Percentiles rank a stretch among this genome's conserved stretches.
phyloP scores from a whole-genome alignment of 2,797 vertebrate species.

The Euphonia xanthogaster region DNA sequence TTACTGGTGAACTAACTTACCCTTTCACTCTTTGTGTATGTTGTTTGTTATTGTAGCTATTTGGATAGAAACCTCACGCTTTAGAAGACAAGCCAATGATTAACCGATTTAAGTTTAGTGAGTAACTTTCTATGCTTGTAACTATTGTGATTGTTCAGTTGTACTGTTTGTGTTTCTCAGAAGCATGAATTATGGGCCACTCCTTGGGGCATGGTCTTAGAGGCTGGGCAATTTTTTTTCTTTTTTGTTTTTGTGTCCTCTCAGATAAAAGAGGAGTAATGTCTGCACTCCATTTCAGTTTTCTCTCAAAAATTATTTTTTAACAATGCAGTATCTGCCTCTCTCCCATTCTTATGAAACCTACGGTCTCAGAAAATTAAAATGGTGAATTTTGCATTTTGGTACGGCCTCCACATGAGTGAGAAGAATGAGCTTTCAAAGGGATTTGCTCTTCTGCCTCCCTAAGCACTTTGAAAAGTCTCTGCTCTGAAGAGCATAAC shows the following conservation, averaged over 20 bases:
- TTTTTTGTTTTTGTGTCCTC: neutral
- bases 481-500: neutral
- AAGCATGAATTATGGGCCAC: neutral
- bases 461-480: neutral
- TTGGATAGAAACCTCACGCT: slow-evolving; percentile 6
- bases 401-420: neutral
- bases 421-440: neutral
- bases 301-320: neutral
- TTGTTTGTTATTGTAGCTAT: slow-evolving; percentile 28
- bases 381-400: neutral
- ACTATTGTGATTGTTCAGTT: neutral
- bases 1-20: slow-evolving; percentile 23
- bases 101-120: slow-evolving; percentile 44
- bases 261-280: neutral
- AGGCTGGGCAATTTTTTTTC: neutral
- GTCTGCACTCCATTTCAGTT: neutral
- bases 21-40: slow-evolving; percentile 10
- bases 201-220: neutral
- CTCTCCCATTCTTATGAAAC: neutral
- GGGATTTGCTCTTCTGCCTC: neutral
- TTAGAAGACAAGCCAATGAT: slow-evolving; percentile 50
- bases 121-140: slow-evolving; percentile 9
- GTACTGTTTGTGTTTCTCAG: slow-evolving; percentile 5
- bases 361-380: neutral
- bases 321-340: neutral